Conservation (phyloP, 2,888 invertebrate species). For the Bombylius major region DNA sequence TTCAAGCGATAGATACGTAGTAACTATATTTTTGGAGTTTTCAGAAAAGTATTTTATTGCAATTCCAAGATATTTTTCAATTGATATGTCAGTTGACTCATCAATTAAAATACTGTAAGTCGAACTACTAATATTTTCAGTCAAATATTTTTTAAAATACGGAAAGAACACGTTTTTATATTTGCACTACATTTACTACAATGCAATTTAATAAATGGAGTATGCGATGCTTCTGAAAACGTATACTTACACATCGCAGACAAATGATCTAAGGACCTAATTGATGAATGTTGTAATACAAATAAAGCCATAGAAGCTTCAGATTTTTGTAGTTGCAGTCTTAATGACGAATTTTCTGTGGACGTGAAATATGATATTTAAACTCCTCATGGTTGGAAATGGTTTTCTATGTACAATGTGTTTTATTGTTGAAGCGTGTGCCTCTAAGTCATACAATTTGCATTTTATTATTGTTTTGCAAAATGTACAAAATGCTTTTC, state of each 20-base stretch:
- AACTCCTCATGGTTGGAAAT: too few relatives aligned
- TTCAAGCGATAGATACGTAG: background rate
- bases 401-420: too few relatives aligned
- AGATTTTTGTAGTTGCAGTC: too few relatives aligned
- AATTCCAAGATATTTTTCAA: background rate
- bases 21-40: background rate
- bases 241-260: too few relatives aligned
- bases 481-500: background rate
- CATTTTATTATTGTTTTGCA: background rate
- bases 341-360: too few relatives aligned
- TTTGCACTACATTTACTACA: background rate
- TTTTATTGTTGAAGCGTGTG: too few relatives aligned
- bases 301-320: too few relatives aligned
- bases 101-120: background rate
- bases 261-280: too few relatives aligned
- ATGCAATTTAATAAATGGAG: background rate
- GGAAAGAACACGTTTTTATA: background rate
- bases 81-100: background rate
- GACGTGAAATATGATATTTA: too few relatives aligned
- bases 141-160: background rate
- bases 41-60: background rate
- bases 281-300: too few relatives aligned
- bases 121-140: background rate
- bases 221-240: too few relatives aligned
- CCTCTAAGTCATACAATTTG: background rate